Conservation (phyloP, 2,113 vertebrate species). For the Tetrao urogallus region DNA sequence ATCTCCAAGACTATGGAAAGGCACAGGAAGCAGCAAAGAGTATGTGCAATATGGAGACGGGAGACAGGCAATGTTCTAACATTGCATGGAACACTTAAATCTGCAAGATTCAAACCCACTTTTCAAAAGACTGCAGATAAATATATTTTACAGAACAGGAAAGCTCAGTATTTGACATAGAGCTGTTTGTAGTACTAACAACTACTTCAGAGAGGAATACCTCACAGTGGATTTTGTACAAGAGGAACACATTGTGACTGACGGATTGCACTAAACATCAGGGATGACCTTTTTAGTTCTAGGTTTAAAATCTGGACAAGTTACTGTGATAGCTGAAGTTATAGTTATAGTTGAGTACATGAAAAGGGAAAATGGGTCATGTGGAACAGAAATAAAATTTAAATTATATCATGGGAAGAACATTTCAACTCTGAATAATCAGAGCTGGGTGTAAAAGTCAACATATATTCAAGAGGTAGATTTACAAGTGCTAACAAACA, state of each 20-base stretch:
- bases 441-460: neutral
- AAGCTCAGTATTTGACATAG: neutral
- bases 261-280: neutral
- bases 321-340: neutral
- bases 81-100: neutral
- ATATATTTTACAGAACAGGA: neutral
- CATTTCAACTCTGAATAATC: neutral
- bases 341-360: neutral
- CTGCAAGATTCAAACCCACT: neutral
- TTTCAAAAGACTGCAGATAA: neutral
- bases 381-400: neutral
- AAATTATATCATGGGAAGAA: neutral
- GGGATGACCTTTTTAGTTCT: neutral
- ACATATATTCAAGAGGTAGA: neutral
- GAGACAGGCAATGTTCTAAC: neutral
- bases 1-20: neutral
- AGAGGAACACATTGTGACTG: neutral
- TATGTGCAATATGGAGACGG: accelerated
- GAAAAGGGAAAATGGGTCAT: neutral
- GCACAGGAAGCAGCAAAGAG: accelerated
- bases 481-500: neutral
- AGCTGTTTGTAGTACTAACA: neutral
- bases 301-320: neutral
- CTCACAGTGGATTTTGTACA: neutral
- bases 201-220: neutral